phyloP scores from a whole-genome alignment of 2,113 vertebrate genomes.

The Chaetorhynchus papuensis region DNA sequence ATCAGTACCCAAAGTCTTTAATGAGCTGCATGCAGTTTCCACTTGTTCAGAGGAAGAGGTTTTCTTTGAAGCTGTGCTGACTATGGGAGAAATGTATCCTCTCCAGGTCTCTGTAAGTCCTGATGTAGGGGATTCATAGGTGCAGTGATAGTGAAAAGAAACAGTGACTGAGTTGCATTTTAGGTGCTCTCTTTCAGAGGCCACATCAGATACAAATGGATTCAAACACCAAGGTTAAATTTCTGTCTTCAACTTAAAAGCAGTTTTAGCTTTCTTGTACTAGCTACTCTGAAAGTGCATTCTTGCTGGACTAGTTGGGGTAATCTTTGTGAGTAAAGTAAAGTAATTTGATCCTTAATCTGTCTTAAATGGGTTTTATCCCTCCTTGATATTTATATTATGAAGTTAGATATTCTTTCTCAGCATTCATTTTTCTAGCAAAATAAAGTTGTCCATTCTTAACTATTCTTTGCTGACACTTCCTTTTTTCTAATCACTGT shows the following conservation, averaged over 20 bases:
- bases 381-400: neutral
- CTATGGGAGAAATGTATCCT: neutral
- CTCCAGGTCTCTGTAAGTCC: neutral
- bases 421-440: neutral
- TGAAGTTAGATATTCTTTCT: neutral
- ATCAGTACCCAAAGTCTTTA: neutral
- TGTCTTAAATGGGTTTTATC: neutral
- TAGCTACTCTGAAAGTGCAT: neutral
- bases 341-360: neutral
- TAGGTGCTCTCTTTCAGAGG: neutral
- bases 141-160: neutral
- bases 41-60: neutral
- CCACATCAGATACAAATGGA: neutral
- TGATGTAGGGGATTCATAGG: neutral
- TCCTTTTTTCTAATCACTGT: neutral
- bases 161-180: fast-evolving
- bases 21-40: neutral
- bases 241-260: neutral
- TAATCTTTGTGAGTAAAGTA: neutral
- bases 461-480: neutral
- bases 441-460: neutral
- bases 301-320: neutral
- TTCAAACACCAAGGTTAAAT: neutral
- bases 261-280: neutral
- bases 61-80: neutral